phyloP scores from a whole-genome alignment of 2,113 vertebrate genomes.

The Corynorhinus townsendii region DNA sequence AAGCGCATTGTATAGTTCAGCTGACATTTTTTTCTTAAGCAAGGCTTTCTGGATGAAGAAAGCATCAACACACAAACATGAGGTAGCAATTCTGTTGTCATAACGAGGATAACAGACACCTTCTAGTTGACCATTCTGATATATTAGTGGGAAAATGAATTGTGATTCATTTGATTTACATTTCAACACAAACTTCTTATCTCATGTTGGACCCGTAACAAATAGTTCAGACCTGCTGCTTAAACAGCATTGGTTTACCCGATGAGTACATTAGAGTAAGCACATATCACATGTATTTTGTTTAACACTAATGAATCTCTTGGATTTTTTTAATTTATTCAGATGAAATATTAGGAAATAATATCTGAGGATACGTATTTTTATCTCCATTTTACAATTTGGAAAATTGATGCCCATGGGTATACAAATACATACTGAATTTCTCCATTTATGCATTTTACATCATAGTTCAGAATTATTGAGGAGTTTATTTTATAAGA shows the following conservation, averaged over 20 bases:
- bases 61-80: not conserved
- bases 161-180: not conserved
- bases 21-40: not conserved
- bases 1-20: not conserved
- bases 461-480: not conserved
- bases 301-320: not conserved
- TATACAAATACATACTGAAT: not conserved
- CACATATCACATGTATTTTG: not conserved
- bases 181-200: not conserved
- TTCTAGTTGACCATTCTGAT: not conserved
- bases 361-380: not conserved
- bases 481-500: not conserved
- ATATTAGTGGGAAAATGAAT: not conserved
- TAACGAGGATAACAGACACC: not conserved
- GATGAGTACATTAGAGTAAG: not conserved
- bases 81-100: not conserved
- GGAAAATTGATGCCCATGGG: not conserved
- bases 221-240: not conserved
- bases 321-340: slow-evolving; percentile 5
- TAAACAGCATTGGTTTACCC: not conserved
- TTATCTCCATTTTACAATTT: not conserved
- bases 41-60: not conserved
- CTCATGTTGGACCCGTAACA: not conserved
- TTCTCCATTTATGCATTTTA: not conserved
- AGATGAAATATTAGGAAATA: not conserved